Conservation (phyloP, 2,797 vertebrate genomes). For the Mormyrops boulengeri region DNA sequence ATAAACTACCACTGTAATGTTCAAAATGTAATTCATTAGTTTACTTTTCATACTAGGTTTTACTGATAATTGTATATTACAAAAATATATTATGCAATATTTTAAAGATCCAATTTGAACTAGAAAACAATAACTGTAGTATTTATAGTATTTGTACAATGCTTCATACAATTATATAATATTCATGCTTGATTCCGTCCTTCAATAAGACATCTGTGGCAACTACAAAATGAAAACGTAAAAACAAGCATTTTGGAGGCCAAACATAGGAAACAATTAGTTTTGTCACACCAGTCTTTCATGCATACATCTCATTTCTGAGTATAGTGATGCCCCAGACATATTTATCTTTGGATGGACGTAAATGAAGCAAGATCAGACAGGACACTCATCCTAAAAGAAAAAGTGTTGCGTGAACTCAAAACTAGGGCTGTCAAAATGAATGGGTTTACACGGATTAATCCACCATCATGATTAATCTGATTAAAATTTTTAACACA, state of each 20-base stretch:
- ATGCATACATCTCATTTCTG: not conserved
- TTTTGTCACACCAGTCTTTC: not conserved
- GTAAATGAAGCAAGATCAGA: not conserved
- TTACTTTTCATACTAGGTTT: not conserved
- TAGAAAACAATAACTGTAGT: not conserved
- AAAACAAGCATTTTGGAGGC: not conserved
- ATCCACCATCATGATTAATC: no score
- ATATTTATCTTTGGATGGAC: not conserved
- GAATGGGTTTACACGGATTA: no score
- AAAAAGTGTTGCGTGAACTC: not conserved
- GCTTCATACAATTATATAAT: not conserved
- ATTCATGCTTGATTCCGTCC: not conserved
- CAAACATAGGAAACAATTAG: not conserved
- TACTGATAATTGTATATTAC: not conserved
- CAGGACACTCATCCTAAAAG: not conserved
- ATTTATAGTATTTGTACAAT: not conserved
- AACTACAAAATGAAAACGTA: not conserved
- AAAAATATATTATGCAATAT: not conserved
- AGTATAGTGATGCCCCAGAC: not conserved
- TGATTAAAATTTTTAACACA: no score
- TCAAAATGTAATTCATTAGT: not conserved
- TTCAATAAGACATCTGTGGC: conserved; percentile 1
- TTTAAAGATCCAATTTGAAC: not conserved
- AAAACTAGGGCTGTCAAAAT: no score
- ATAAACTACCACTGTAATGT: not conserved